Conservation (phyloP, 1,140 invertebrate species). For the Tetraneura akinire region DNA sequence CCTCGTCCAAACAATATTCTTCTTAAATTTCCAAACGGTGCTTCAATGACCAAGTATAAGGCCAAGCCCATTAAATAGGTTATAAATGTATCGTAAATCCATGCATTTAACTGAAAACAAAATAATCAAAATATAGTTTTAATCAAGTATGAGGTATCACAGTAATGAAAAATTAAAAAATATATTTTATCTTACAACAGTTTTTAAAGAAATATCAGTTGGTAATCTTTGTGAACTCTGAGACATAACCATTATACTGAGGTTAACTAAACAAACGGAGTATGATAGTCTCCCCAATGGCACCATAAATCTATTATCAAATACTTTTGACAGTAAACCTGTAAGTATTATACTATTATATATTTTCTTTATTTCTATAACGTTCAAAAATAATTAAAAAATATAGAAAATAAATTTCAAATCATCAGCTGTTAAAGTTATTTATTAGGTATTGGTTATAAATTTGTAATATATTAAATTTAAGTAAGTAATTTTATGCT, state of each 20-base stretch:
- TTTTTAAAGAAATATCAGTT: background rate
- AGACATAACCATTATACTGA: background rate
- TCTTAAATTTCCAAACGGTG: background rate
- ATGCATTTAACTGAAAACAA: background rate
- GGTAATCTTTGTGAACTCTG: background rate
- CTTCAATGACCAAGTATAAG: slow-evolving; percentile 1
- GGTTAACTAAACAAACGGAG: slow-evolving; percentile 12
- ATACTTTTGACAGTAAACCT: background rate
- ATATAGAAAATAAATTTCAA: background rate
- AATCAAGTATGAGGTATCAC: too few species aligned
- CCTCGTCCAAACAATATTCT: background rate
- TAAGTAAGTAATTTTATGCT: background rate
- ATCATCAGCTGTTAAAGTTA: rapidly evolving
- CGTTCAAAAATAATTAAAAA: too few species aligned
- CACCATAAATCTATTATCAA: background rate
- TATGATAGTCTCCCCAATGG: slow-evolving; percentile 11
- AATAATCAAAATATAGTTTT: too few species aligned
- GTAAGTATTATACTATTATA: background rate
- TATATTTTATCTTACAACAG: background rate
- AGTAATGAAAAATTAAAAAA: too few species aligned
- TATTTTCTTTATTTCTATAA: too few species aligned
- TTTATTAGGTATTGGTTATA: background rate
- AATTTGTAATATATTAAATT: background rate
- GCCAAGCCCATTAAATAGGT: background rate
- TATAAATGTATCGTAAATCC: slow-evolving; percentile 16